Evolutionary conservation across 2,113 vertebrate species (phyloP), one percentile per base, ranked within the genome.

Genomic region (Steatornis caripensis): DNA sequence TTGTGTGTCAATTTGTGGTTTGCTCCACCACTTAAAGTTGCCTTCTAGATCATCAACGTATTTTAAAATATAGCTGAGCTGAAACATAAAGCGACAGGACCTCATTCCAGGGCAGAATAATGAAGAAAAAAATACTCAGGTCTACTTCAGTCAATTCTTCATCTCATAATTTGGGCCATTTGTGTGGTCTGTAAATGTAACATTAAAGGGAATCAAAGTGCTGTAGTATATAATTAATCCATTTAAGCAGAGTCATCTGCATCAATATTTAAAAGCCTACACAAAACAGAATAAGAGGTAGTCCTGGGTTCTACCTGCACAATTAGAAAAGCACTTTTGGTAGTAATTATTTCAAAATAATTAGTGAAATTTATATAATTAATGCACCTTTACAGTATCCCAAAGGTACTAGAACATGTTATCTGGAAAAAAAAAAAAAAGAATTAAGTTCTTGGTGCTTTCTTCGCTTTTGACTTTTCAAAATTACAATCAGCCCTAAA

Each of bases 121-220:
- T 55, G 51, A 95, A 53, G 51, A 65, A 79, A 95, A 79, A 91
- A 83, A 61, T 37, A 83, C 22, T 74, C 69, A 62, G 34, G 53
- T 39, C 45, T 53, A 24, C 61, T 60, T 71, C 24, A 90, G 68
- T 39, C 70, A 81, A 88, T 94, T 95, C 62, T 80, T 88, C 78
- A 95, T 68, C 78, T 70, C 90, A 51, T 51, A 84, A 58, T 85
- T 74, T 46, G 62, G 87, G 83, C 79, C 77, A 93, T 69, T 90
- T 93, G 81, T 91, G 97, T 68, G 96, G 97, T 96, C 95, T 95
- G 62, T 78, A 95, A 95, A 95, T 55, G 79, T 14, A 94, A 60
- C 89, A 84, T 58, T 94, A 92, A 92, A 95, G 55, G 60, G 74
- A 96, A 94, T 78, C 82, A 84, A 91, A 95, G 87, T 87, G 80